Evolutionary conservation across 2,888 invertebrate species (phyloP).

Genomic region (Choreutis nemorana): DNA sequence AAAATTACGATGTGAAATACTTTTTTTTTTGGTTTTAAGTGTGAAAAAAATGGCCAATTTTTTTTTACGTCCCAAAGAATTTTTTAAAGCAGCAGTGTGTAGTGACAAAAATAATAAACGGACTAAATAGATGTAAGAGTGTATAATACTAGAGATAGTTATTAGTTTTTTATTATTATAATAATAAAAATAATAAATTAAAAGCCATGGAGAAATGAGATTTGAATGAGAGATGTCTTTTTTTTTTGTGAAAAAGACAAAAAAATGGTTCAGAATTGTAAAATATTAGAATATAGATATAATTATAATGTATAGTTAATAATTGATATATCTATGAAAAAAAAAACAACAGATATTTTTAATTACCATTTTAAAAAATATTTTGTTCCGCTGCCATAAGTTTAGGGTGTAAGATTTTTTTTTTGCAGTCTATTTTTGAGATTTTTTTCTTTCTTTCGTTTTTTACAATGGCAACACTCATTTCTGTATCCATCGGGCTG

Average conservation of each 20-base stretch:
- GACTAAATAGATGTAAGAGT: slow-evolving; percentile 29
- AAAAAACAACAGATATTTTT: slow-evolving; percentile 52
- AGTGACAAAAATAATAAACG: slow-evolving; percentile 32
- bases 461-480: slow-evolving; percentile 17
- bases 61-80: slow-evolving; percentile 16
- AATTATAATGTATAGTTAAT: slow-evolving; percentile 29
- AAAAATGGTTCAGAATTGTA: slow-evolving; percentile 28
- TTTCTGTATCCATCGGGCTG: slow-evolving; percentile 8
- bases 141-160: slow-evolving; percentile 38
- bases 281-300: slow-evolving; percentile 44
- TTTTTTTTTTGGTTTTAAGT: neutral
- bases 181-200: slow-evolving; percentile 4
- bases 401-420: slow-evolving; percentile 23
- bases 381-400: slow-evolving; percentile 51
- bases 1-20: neutral
- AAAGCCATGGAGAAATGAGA: slow-evolving; percentile 6
- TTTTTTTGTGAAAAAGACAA: slow-evolving; percentile 16
- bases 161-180: slow-evolving; percentile 29
- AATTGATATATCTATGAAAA: slow-evolving; percentile 31
- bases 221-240: slow-evolving; percentile 8
- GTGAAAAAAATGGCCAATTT: slow-evolving; percentile 6
- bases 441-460: slow-evolving; percentile 21
- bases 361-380: slow-evolving; percentile 29
- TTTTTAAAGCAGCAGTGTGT: slow-evolving; percentile 29
- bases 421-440: slow-evolving; percentile 30